phyloP scores from a whole-genome alignment of 2,113 vertebrate species.

The Halcyon senegalensis region DNA sequence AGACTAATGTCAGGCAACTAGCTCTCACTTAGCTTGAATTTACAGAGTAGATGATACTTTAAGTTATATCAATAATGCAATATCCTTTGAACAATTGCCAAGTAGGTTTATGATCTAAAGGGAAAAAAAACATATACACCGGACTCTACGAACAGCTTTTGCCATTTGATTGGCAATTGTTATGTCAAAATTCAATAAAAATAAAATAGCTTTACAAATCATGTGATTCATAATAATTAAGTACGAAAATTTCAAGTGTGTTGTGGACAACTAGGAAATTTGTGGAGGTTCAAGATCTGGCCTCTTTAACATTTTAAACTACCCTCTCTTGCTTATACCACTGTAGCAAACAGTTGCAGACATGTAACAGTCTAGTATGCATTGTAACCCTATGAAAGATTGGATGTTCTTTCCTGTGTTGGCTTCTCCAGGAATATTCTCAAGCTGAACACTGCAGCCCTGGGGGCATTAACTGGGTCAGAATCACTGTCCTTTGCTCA shows the following conservation, averaged over 20 bases:
- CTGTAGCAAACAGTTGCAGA: background rate
- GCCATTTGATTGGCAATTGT: background rate
- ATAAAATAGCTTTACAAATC: background rate
- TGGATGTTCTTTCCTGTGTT: background rate
- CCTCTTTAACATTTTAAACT: background rate
- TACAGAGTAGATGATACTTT: background rate
- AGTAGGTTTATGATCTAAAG: background rate
- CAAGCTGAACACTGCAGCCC: background rate
- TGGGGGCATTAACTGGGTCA: background rate
- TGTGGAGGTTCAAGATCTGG: background rate
- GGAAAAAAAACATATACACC: background rate
- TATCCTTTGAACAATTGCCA: background rate
- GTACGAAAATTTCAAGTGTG: background rate
- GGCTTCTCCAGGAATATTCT: background rate
- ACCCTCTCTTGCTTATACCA: background rate
- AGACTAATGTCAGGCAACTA: background rate
- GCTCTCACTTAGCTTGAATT: background rate
- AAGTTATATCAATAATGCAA: background rate
- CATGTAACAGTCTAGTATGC: background rate
- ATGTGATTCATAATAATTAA: background rate
- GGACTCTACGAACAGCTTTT: background rate
- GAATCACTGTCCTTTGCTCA: background rate
- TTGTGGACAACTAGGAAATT: background rate
- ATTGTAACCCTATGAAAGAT: background rate
- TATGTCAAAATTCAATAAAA: background rate